Evolutionary conservation across 1,140 invertebrate genomes (phyloP), one percentile per base, ranked within the genome.

Genomic region (Formica selysi): DNA sequence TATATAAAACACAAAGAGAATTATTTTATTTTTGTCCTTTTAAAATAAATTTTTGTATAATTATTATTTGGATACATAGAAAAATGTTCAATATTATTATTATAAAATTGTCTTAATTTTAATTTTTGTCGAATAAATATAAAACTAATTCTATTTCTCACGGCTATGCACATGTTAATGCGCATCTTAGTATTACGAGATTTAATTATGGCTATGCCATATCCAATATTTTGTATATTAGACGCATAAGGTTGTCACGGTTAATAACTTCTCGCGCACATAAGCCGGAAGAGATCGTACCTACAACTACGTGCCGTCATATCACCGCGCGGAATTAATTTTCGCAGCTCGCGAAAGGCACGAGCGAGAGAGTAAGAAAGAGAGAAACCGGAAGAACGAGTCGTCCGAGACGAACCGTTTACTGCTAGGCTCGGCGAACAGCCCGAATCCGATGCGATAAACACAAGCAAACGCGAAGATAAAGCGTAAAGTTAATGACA

Each of bases 251-350:
- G 54, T 74, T 83, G 79, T 73, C 79, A 61, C 29, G 79, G 79
- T 54, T 70, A 83, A 74, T 83, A 83, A 83, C 78, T 70, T 19
- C 61, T 79, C 54, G 78, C 78, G 64, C 38, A 29, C 19, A 48
- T 70, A 83, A 83, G 79, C 79, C 68, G 79, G 79, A 83, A 83
- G 79, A 74, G 71, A 73, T 51, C 44, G 79, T 44, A 26, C 57
- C 26, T 83, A 48, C 68, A 74, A 83, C 76, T 70, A 80, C 79
- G 79, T 83, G 79, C 79, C 68, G 79, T 74, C 79, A 62, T 83
- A 83, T 83, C 68, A 62, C 38, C 79, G 79, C 68, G 79, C 79
- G 68, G 68, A 83, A 83, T 83, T 83, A 83, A 83, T 83, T 83
- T 83, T 74, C 79, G 67, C 79, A 81, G 54, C 67, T 73, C 38